phyloP scores from a whole-genome alignment of 1,140 invertebrate genomes.

The Oscheius sp. region DNA sequence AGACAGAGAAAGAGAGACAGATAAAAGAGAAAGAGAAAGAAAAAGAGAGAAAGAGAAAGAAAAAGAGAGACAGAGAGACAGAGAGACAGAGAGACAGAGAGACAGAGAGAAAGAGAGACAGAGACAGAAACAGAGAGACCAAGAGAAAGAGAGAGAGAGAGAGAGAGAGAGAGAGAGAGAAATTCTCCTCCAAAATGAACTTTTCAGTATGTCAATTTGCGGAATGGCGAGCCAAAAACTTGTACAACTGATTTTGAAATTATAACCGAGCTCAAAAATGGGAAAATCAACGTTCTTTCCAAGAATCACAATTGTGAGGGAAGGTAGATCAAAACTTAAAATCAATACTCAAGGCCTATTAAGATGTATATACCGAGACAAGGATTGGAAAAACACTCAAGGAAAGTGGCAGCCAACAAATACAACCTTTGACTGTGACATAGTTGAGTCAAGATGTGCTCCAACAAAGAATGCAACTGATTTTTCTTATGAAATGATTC shows the following conservation, averaged over 20 bases:
- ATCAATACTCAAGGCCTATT: neutral
- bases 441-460: slow-evolving; percentile 17
- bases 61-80: too few species aligned
- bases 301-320: neutral
- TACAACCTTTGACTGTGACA: slow-evolving; percentile 9
- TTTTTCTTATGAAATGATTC: slow-evolving; percentile 2
- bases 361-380: slow-evolving; percentile 12
- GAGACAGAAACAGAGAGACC: too few species aligned
- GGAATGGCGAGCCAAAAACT: neutral
- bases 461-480: neutral
- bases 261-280: neutral
- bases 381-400: neutral
- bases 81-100: too few species aligned
- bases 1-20: too few species aligned
- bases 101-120: too few species aligned
- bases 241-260: neutral
- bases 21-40: too few species aligned
- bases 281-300: neutral
- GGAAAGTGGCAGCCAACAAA: neutral
- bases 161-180: too few species aligned
- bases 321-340: neutral
- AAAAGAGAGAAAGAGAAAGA: too few species aligned
- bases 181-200: too few species aligned
- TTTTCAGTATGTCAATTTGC: neutral
- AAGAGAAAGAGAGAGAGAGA: too few species aligned